Conservation (phyloP, 2,888 invertebrate species). For the Chaetoderma sp. region DNA sequence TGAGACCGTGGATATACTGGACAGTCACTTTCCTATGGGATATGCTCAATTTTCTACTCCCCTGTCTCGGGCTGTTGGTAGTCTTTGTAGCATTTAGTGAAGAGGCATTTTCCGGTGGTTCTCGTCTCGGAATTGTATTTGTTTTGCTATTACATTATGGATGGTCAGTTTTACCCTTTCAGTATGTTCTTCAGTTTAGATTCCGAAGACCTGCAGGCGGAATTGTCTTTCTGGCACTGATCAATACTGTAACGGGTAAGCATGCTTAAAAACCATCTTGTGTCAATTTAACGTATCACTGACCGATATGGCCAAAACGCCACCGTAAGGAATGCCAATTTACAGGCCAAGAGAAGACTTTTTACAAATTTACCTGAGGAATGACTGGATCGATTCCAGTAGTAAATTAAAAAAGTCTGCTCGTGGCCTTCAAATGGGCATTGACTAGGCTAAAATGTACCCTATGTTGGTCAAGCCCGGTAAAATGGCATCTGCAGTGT, state of each 20-base stretch:
- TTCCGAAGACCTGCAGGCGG: slow-evolving; percentile 82
- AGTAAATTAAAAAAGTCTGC: no score
- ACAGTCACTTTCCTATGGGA: slow-evolving; percentile 78
- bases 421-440: no score
- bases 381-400: no score
- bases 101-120: slow-evolving; percentile 73
- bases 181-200: slow-evolving; percentile 78
- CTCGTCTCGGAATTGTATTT: slow-evolving; percentile 69
- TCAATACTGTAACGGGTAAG: slow-evolving; percentile 80
- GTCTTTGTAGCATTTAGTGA: slow-evolving; percentile 78
- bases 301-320: no score
- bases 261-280: no score
- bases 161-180: slow-evolving; percentile 79
- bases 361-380: no score
- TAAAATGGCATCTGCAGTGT: no score
- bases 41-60: slow-evolving; percentile 76
- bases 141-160: slow-evolving; percentile 79
- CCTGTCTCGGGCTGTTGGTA: slow-evolving; percentile 74
- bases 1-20: slow-evolving; percentile 75
- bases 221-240: slow-evolving; percentile 79
- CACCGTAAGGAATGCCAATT: no score
- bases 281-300: no score
- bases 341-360: no score
- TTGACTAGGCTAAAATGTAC: no score
- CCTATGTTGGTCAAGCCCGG: no score